Conservation (phyloP, 1,140 invertebrate species). For the Drosophila sechellia region DNA sequence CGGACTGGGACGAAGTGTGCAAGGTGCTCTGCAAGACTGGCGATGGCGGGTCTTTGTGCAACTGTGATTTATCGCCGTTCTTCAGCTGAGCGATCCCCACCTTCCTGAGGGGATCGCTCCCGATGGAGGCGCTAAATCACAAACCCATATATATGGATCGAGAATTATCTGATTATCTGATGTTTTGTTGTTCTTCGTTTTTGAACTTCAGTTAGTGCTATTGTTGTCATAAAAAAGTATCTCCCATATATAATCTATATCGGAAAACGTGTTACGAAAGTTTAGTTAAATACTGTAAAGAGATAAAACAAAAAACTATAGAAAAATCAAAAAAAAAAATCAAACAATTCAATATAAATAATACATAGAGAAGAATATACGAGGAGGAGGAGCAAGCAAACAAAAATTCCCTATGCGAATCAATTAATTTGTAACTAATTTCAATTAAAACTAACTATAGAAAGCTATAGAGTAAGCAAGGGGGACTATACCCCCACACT, state of each 20-base stretch:
- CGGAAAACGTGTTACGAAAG: slow-evolving; percentile 56
- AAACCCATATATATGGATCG: slow-evolving; percentile 60
- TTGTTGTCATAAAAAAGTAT: slow-evolving; percentile 65
- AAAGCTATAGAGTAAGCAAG: slow-evolving; percentile 36
- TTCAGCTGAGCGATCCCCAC: slow-evolving; percentile 42
- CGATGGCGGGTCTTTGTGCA: slow-evolving; percentile 86
- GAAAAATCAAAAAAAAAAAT: slow-evolving; percentile 34
- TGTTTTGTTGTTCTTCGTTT: slow-evolving; percentile 55
- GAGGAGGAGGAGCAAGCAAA: slow-evolving; percentile 34
- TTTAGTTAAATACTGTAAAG: slow-evolving; percentile 74
- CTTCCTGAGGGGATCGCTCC: slow-evolving; percentile 15
- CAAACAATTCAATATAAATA: slow-evolving; percentile 1
- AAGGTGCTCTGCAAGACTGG: slow-evolving; percentile 84
- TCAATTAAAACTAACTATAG: slow-evolving; percentile 66
- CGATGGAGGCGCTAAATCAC: slow-evolving; percentile 62
- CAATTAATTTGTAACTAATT: slow-evolving; percentile 85
- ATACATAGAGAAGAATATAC: slow-evolving; percentile 18
- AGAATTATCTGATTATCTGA: slow-evolving; percentile 39
- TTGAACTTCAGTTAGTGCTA: slow-evolving; percentile 71
- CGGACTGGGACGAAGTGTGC: slow-evolving; percentile 85
- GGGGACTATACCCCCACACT: slow-evolving; percentile 1
- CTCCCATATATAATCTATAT: slow-evolving; percentile 46
- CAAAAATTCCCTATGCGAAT: slow-evolving; percentile 82
- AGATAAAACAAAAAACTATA: slow-evolving; percentile 52
- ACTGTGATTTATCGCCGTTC: slow-evolving; percentile 86